Conservation (phyloP, 1,140 invertebrate species). For the Leptopilina clavipes region DNA sequence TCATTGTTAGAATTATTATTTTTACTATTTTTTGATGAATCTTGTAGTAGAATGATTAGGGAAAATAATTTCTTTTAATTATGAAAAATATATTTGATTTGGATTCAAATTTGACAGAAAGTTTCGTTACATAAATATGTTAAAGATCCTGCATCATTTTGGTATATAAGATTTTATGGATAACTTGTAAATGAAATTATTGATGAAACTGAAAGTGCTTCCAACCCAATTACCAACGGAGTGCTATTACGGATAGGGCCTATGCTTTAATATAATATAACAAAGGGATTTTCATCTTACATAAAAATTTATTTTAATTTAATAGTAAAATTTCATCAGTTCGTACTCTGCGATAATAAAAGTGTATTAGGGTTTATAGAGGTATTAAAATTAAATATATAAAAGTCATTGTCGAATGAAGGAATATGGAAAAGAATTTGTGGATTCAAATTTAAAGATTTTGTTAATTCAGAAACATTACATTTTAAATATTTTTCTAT, state of each 20-base stretch:
- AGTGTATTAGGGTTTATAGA: too few species aligned
- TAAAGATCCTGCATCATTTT: not conserved
- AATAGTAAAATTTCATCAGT: not conserved
- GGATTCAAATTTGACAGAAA: not conserved
- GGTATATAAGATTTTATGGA: not conserved
- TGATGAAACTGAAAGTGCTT: conserved; percentile 12
- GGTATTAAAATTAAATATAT: too few species aligned
- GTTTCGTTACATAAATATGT: too few species aligned
- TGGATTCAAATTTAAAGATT: too few species aligned
- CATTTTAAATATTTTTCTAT: too few species aligned
- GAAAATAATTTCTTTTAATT: too few species aligned
- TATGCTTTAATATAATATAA: not conserved
- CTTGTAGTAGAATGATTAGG: too few species aligned
- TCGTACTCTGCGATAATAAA: not conserved
- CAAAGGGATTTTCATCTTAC: conserved; percentile 1
- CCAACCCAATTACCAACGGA: conserved; percentile 5
- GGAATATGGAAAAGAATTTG: too few species aligned
- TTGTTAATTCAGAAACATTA: too few species aligned
- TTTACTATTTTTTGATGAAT: too few species aligned
- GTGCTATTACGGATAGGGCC: not conserved
- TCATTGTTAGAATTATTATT: too few species aligned
- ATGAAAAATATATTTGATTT: not conserved
- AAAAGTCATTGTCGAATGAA: too few species aligned
- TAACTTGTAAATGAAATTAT: conserved; percentile 11
- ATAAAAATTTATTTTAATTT: not conserved